Base-by-base conservation (phyloP, 2,113 vertebrate species). In the Cichladusa arquata region DNA sequence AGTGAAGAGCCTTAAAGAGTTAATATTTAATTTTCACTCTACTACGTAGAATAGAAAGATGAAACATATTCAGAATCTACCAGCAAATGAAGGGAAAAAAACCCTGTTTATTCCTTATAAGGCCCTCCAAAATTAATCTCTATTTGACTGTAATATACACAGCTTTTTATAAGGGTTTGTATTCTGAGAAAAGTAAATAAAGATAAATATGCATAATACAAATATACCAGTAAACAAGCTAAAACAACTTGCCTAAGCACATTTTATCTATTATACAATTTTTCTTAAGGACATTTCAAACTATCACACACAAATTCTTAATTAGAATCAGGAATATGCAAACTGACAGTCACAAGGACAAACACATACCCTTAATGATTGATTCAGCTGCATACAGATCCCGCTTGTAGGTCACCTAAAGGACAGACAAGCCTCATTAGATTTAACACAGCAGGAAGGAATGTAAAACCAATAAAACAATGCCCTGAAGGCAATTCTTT, bases 301-400 rank as follows among this genome's bases (percentile, higher is more conserved):
- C 56, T 67, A 78, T 19, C 47, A 72, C 64, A 88, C 18, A 62
- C 57, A 93, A 92, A 91, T 73, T 71, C 64, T 88, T 60, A 92
- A 92, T 88, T 48, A 81, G 53, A 72, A 60, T 95, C 66, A 67
- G 85, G 70, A 97, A 92, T 86, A 95, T 38, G 85, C 77, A 94
- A 96, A 96, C 64, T 86, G 81, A 93, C 72, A 97, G 87, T 66
- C 64, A 80, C 57, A 96, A 97, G 88, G 95, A 95, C 34, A 42
- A 95, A 95, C 56, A 97, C 98, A 81, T 98, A 99, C 99, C 99
- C 98, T 99, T 99, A 98, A 99, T 98, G 92, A 99, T 98, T 9
- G 98, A 99, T 97, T 99, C 99, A 74, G 98, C 99, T 65, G 99
- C 98, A 96, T 98, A 99, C 94, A 99, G 96, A 98, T 99, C 99